Evolutionary conservation across 2,888 invertebrate species (phyloP).

Genomic region (Sylvicola cinctus): DNA sequence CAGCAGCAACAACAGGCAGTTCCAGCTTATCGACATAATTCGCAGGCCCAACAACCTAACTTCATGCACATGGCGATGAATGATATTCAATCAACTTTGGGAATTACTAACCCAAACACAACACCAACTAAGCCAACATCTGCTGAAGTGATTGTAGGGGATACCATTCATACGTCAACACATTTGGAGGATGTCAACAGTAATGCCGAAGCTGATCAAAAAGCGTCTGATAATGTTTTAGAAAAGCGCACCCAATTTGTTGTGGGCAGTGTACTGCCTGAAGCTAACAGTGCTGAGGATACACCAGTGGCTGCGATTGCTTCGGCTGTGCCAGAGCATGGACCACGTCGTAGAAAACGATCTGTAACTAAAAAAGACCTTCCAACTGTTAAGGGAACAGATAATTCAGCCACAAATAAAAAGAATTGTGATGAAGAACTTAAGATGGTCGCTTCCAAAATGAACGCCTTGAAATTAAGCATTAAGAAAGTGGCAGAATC

Average conservation of each 20-base stretch:
- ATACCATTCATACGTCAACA: slow-evolving; percentile 3
- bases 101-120: not conserved
- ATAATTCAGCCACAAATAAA: too few relatives aligned
- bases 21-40: not conserved
- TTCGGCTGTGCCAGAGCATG: slow-evolving; percentile 40
- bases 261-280: slow-evolving; percentile 33
- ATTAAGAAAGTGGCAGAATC: not conserved
- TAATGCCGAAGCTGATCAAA: not conserved
- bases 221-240: slow-evolving; percentile 6
- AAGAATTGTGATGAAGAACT: not conserved
- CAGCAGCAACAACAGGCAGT: not conserved
- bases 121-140: not conserved
- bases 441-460: not conserved
- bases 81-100: not conserved
- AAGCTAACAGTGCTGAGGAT: slow-evolving; percentile 1
- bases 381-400: not conserved
- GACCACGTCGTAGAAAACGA: slow-evolving; percentile 30
- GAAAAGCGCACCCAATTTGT: slow-evolving; percentile 34
- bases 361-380: slow-evolving; percentile 5
- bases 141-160: not conserved
- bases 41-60: not conserved
- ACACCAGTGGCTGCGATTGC: not conserved
- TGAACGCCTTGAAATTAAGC: not conserved
- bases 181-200: slow-evolving; percentile 1
- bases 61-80: not conserved